A percentile compares a stretch with the other conserved stretches of the same genome.
phyloP scores from a whole-genome alignment of 2,797 vertebrate species.

The Periophthalmus magnuspinnatus region DNA sequence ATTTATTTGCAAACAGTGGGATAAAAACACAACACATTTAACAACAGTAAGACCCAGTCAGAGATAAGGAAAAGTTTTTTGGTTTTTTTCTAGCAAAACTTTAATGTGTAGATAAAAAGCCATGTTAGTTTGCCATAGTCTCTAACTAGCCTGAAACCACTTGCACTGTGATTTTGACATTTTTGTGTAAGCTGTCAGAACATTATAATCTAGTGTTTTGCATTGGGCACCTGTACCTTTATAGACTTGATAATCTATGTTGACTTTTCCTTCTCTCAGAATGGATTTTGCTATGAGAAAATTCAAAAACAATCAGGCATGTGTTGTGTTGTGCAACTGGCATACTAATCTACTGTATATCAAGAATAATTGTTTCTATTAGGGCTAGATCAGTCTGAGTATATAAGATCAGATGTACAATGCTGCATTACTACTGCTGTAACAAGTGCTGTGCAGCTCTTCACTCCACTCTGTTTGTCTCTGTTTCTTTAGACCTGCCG shows the following conservation, averaged over 20 bases:
- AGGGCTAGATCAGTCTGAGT: constrained; percentile 2
- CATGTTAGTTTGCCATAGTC: constrained; percentile 1
- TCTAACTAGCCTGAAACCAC: background rate
- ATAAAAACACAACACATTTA: background rate
- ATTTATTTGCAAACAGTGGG: background rate
- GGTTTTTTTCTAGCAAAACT: background rate
- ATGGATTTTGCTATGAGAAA: background rate
- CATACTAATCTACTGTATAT: constrained; percentile 6
- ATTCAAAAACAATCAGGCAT: background rate
- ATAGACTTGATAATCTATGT: background rate
- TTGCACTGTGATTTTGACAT: background rate
- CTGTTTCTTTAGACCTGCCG: constrained; percentile 17
- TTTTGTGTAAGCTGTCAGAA: background rate
- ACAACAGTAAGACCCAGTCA: constrained; percentile 1
- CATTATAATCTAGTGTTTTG: constrained; percentile 1
- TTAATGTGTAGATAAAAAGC: background rate
- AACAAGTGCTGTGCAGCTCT: constrained; percentile 13
- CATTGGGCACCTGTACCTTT: background rate
- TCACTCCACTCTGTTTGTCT: constrained; percentile 14
- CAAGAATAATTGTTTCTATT: background rate
- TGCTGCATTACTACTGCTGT: constrained; percentile 7
- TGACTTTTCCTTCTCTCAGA: constrained; percentile 3
- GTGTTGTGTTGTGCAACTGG: background rate
- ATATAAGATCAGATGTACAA: constrained; percentile 4
- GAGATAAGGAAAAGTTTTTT: background rate